Evolutionary conservation across 2,888 invertebrate genomes (phyloP).

Genomic region (Romanomermis culicivorax): DNA sequence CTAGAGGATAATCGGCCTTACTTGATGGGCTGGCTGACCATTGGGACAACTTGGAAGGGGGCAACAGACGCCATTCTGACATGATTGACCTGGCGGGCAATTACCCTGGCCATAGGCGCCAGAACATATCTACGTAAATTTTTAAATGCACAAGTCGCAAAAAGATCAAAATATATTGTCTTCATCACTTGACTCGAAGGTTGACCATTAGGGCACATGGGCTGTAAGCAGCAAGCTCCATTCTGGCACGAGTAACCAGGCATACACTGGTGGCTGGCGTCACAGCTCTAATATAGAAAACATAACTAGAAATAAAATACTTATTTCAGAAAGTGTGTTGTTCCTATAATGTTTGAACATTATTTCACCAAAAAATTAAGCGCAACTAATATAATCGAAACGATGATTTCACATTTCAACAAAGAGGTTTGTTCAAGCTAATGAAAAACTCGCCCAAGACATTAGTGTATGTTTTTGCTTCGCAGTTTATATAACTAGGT

Average conservation of each 20-base stretch:
- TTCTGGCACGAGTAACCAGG: background rate
- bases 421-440: too few relatives aligned
- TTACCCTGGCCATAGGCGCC: constrained; percentile 5
- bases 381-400: too few relatives aligned
- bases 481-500: too few relatives aligned
- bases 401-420: too few relatives aligned
- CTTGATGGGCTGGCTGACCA: constrained; percentile 3
- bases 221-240: background rate
- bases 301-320: too few relatives aligned
- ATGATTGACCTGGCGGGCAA: constrained; percentile 1
- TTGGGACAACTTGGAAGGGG: constrained; percentile 6
- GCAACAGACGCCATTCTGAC: constrained; percentile 10
- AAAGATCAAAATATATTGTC: background rate
- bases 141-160: background rate
- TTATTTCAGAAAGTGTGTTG: too few relatives aligned
- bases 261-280: background rate
- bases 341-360: too few relatives aligned
- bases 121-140: constrained; percentile 2
- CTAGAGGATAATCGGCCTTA: too few relatives aligned
- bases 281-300: too few relatives aligned
- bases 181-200: background rate
- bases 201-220: background rate
- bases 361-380: too few relatives aligned
- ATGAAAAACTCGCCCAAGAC: too few relatives aligned
- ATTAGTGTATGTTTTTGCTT: too few relatives aligned